Conservation (phyloP, 2,113 vertebrate species). For the Tapirus terrestris region DNA sequence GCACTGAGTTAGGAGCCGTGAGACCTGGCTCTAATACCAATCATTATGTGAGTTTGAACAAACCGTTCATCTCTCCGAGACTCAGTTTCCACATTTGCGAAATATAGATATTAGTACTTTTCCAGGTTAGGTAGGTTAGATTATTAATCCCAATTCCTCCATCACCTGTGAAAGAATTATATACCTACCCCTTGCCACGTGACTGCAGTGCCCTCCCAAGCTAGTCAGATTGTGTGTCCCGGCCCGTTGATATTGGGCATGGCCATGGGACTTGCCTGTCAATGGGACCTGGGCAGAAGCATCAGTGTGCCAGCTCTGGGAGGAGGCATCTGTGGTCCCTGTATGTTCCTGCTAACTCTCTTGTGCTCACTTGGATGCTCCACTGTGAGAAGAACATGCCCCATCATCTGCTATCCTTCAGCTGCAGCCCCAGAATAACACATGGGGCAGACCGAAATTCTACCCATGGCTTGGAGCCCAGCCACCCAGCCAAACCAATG, state of each 20-base stretch:
- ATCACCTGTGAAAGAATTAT: fast-evolving
- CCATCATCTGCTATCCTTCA: neutral
- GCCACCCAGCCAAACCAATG: neutral
- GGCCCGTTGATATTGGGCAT: fast-evolving
- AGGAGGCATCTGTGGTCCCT: neutral
- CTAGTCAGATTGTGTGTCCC: neutral
- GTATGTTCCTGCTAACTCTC: fast-evolving
- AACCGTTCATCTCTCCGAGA: neutral
- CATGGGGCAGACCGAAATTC: fast-evolving
- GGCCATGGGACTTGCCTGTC: no score
- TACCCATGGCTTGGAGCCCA: neutral
- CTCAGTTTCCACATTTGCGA: neutral
- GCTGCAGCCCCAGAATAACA: neutral
- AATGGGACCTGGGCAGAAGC: neutral
- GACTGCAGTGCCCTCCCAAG: neutral
- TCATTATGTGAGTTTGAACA: fast-evolving
- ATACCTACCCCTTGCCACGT: fast-evolving
- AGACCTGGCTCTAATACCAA: neutral
- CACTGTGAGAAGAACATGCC: fast-evolving
- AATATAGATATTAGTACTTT: no score
- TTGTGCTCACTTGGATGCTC: fast-evolving
- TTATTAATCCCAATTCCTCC: neutral
- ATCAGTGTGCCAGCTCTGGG: neutral
- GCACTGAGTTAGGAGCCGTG: fast-evolving
- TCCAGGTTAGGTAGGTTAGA: neutral